A percentile compares a stretch with the other conserved stretches of the same genome.
Conservation (phyloP, 64 coral and sea anemone species). For the Hydrozoanthus tunicans region DNA sequence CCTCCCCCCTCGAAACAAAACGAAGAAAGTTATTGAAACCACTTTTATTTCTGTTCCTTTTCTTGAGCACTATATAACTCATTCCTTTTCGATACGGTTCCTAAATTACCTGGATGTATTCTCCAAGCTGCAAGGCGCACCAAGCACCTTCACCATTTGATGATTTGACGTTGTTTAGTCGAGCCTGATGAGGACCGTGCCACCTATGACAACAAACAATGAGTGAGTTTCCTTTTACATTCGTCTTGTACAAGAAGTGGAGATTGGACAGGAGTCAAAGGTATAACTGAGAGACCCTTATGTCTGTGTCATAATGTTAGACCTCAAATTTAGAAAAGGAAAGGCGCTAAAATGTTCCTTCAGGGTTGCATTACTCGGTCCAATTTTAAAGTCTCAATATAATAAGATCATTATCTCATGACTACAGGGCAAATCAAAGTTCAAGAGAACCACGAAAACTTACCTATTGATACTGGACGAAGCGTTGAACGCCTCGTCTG, state of each 20-base stretch:
- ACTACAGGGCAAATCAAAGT: too few relatives aligned
- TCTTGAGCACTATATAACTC: too few relatives aligned
- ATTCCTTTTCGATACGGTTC: not conserved
- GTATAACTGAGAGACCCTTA: too few relatives aligned
- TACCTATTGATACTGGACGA: slow-evolving; percentile 36
- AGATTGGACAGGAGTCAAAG: not conserved
- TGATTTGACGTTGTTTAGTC: slow-evolving; percentile 27
- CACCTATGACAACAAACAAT: not conserved
- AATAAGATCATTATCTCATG: too few relatives aligned
- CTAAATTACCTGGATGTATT: slow-evolving; percentile 36
- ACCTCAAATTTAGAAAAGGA: not conserved
- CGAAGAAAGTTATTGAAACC: too few relatives aligned
- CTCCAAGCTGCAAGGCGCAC: not conserved
- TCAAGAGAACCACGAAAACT: not conserved
- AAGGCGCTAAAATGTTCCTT: not conserved
- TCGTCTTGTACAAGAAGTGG: not conserved
- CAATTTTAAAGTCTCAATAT: too few relatives aligned
- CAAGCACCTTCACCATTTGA: slow-evolving; percentile 37
- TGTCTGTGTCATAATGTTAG: too few relatives aligned
- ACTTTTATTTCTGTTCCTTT: too few relatives aligned
- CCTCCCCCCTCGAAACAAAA: too few relatives aligned
- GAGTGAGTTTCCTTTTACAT: not conserved
- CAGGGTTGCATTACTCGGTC: too few relatives aligned
- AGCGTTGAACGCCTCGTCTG: slow-evolving; percentile 9
- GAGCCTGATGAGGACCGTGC: slow-evolving; percentile 47